Percentiles rank a stretch among this genome's conserved stretches.
Evolutionary conservation across 2,797 vertebrate genomes (phyloP).

Genomic region (Tapirus indicus): DNA sequence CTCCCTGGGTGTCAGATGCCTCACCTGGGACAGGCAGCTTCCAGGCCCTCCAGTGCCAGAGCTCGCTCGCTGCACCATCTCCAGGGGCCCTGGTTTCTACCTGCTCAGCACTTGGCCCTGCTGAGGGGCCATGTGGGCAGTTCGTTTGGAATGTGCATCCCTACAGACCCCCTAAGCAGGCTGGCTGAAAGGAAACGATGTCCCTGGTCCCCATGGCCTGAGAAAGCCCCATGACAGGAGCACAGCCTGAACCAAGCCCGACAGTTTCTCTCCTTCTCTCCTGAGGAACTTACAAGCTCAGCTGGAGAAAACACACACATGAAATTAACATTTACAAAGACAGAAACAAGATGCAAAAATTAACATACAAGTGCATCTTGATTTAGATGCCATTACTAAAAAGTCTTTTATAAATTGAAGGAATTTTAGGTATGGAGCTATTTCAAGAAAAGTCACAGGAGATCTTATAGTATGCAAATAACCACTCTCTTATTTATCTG

Average conservation of each 20-base stretch:
- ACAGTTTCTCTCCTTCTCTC: not conserved
- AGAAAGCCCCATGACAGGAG: fast-evolving
- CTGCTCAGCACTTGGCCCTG: not conserved
- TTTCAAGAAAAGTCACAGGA: not conserved
- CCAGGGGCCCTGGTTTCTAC: not conserved
- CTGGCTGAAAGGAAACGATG: not conserved
- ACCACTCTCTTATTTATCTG: not conserved
- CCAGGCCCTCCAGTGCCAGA: not conserved
- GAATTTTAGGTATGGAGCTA: not conserved
- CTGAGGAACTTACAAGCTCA: not conserved
- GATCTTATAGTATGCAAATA: not conserved
- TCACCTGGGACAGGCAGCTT: not conserved
- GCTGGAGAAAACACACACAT: not conserved
- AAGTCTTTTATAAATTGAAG: not conserved
- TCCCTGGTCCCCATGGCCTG: not conserved
- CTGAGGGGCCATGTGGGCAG: not conserved
- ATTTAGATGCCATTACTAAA: not conserved
- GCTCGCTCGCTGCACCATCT: fast-evolving
- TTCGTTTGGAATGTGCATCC: not conserved
- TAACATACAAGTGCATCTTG: not conserved
- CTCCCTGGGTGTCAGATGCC: not conserved
- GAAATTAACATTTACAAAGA: not conserved
- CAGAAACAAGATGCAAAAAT: not conserved
- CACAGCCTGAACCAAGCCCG: not conserved
- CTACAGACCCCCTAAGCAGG: not conserved